phyloP scores from a whole-genome alignment of 1,140 invertebrate species.

The Heliconius eleuchia region DNA sequence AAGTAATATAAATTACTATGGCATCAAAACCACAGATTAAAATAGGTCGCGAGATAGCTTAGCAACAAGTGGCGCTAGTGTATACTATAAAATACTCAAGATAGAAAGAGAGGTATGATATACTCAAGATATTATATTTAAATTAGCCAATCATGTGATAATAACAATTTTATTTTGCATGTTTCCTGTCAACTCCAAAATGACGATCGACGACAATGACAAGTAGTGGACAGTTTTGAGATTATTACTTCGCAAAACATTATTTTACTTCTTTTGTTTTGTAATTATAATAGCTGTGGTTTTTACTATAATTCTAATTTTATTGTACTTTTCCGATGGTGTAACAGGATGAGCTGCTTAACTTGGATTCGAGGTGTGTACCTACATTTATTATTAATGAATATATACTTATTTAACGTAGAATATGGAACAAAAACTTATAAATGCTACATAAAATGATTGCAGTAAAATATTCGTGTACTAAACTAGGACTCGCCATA shows the following conservation, averaged over 20 bases:
- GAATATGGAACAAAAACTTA: background rate
- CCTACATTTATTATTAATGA: background rate
- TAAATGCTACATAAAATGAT: background rate
- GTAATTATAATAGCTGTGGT: background rate
- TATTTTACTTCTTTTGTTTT: slow-evolving; percentile 21
- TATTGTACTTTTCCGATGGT: slow-evolving; percentile 28
- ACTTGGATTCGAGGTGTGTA: slow-evolving; percentile 69
- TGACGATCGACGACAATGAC: slow-evolving; percentile 22
- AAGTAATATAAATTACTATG: background rate
- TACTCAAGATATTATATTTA: slow-evolving; percentile 14
- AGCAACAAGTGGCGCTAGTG: slow-evolving; percentile 27
- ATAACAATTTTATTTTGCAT: slow-evolving; percentile 27
- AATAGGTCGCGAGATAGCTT: background rate
- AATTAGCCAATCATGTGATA: slow-evolving; percentile 33
- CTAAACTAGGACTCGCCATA: background rate
- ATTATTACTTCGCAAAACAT: slow-evolving; percentile 27
- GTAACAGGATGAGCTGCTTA: slow-evolving; percentile 61
- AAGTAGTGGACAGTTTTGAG: slow-evolving; percentile 21
- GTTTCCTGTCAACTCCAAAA: slow-evolving; percentile 30
- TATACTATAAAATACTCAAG: background rate
- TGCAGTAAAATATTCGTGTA: background rate
- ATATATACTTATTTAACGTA: background rate
- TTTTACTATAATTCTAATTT: background rate
- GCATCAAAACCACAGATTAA: background rate
- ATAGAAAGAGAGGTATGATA: slow-evolving; percentile 17